phyloP scores from a whole-genome alignment of 2,113 vertebrate genomes.

The Chaetodon trifascialis region DNA sequence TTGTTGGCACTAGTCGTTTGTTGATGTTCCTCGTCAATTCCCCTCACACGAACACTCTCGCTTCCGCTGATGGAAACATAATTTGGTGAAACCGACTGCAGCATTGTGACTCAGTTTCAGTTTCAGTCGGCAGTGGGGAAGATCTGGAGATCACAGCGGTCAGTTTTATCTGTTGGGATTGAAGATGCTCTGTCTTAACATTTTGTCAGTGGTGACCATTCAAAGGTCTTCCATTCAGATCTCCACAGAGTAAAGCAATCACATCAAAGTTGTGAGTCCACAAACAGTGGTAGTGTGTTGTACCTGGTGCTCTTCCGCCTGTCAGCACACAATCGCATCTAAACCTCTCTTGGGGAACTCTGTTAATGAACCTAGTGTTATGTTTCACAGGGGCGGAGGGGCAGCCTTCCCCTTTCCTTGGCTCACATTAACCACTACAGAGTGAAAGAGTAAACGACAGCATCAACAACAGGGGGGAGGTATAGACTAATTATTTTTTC shows the following conservation, averaged over 20 bases:
- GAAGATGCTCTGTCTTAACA: not conserved
- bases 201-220: slow-evolving; percentile 3
- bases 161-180: not conserved
- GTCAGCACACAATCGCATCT: slow-evolving; percentile 21
- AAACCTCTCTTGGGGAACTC: slow-evolving; percentile 19
- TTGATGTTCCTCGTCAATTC: slow-evolving; percentile 50
- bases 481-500: slow-evolving; percentile 62
- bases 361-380: slow-evolving; percentile 70
- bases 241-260: not conserved
- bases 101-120: slow-evolving; percentile 6
- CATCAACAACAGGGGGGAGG: slow-evolving; percentile 35
- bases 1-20: slow-evolving; percentile 28
- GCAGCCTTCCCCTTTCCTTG: slow-evolving; percentile 29
- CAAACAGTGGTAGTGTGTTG: slow-evolving; percentile 30
- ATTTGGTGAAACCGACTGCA: not conserved
- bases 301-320: slow-evolving; percentile 32
- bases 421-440: slow-evolving; percentile 52
- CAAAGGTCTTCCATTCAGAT: not conserved
- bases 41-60: not conserved
- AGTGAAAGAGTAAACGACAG: slow-evolving; percentile 48
- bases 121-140: slow-evolving; percentile 10
- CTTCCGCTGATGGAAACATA: slow-evolving; percentile 17
- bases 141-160: not conserved
- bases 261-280: not conserved
- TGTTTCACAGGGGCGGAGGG: slow-evolving; percentile 54